Conservation (phyloP, 2,113 vertebrate species). For the Copsychus sechellarum region DNA sequence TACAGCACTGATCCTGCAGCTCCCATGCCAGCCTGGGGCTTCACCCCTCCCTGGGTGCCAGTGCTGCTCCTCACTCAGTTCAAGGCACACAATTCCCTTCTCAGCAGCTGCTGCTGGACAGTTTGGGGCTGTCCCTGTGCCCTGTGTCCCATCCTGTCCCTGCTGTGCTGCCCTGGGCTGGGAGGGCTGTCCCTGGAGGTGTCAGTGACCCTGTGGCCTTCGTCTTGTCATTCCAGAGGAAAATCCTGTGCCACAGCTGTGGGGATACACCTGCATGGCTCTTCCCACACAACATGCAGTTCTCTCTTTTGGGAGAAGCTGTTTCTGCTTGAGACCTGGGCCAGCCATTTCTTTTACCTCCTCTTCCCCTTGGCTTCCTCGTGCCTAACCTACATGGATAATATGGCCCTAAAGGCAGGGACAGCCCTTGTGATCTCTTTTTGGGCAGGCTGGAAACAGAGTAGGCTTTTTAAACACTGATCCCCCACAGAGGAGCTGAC, state of each 20-base stretch:
- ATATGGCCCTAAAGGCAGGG: no score
- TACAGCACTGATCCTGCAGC: no score
- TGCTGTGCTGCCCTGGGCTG: neutral
- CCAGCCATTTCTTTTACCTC: neutral
- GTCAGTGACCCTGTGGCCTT: neutral
- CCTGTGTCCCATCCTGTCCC: neutral
- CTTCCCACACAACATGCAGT: neutral
- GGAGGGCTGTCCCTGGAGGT: neutral
- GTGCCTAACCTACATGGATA: neutral
- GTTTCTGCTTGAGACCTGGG: neutral
- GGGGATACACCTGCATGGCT: neutral
- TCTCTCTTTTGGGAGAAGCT: neutral
- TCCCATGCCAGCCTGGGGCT: neutral
- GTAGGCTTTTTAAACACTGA: neutral
- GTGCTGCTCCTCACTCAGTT: neutral
- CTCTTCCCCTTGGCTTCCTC: neutral
- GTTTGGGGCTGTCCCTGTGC: neutral
- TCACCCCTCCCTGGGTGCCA: neutral
- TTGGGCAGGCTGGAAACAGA: neutral
- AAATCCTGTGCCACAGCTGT: neutral
- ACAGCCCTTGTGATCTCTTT: neutral
- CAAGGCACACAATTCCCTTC: neutral
- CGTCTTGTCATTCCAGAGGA: neutral
- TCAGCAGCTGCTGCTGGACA: neutral
- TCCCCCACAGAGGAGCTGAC: neutral